Evolutionary conservation across 2,797 vertebrate species (phyloP), one percentile per base, ranked within the genome.

Genomic region (Myotis myotis): DNA sequence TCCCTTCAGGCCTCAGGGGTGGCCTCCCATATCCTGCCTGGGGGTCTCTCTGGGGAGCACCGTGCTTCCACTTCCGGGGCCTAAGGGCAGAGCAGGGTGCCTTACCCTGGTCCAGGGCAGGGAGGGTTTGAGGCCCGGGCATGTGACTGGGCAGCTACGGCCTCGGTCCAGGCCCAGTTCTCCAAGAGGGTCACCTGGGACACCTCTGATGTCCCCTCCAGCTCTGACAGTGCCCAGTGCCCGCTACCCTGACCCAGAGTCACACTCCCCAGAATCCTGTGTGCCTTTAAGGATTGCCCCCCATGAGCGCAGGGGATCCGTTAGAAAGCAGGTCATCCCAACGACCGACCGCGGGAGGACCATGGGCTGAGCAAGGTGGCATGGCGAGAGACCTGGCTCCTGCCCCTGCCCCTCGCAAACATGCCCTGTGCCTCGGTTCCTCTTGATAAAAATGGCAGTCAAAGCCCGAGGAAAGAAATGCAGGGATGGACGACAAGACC

Each of bases 401-500:
- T 9, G 36, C 33, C 20, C 28, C 62, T 80, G 47, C 47, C 86
- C 74, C 49, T 74, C 57, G 28, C 28, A 66, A 16, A 33, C 36
- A 30, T 2, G 74, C 72, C 82, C 55, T 72, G 62, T 70, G 89
- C 72, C 93, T 96, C 55, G 41, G 17, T 57, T 97, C 75, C 87
- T 55, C 62, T 36, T 44, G 36, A 51, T 41, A n/a, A 85, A 91
- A 72, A 25, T 23, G 22, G 12, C 51, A 62, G 13, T 15, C 19
- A 78, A 51, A 92, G 22, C 28, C 78, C 30, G 23, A 94, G 66
- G 64, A 44, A n/a, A 81, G 89, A 66, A 49, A 30, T 0, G 9
- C 17, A 44, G 57, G 41, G 44, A 15, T 15, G 17, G 79, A 41
- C 23, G 11, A 83, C 0, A 2, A 70, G 62, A 51, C 47, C 17